Percentiles rank a stretch among this genome's conserved stretches.
Conservation (phyloP, 2,888 invertebrate species). For the Enoplolaimus lenunculus region DNA sequence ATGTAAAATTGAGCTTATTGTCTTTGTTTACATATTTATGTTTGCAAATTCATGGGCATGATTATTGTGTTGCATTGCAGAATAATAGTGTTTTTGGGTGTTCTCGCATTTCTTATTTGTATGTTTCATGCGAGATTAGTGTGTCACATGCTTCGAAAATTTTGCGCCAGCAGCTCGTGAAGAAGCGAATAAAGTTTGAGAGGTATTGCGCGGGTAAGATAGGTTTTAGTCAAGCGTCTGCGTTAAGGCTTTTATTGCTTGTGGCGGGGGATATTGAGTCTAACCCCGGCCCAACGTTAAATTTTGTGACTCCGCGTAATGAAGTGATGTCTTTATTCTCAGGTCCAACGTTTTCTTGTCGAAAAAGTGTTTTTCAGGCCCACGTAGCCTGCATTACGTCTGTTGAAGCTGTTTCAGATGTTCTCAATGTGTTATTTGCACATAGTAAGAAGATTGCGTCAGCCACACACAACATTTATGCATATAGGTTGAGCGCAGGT, state of each 20-base stretch:
- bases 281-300: not conserved
- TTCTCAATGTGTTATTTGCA: constrained; percentile 50
- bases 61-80: no score
- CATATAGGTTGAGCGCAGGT: constrained; percentile 47
- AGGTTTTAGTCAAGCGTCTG: not conserved
- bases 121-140: not conserved
- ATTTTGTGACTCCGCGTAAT: not conserved
- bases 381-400: constrained; percentile 50
- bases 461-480: constrained; percentile 70
- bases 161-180: not conserved
- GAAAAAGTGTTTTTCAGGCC: constrained; percentile 65
- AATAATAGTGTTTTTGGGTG: no score
- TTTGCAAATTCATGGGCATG: no score
- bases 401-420: constrained; percentile 54
- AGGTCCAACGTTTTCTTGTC: constrained; percentile 56
- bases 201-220: not conserved
- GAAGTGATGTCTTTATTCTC: constrained; percentile 40
- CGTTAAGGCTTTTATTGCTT: not conserved
- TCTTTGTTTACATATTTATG: no score
- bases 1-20: no score
- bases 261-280: not conserved
- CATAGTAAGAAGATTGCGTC: constrained; percentile 56
- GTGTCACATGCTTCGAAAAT: not conserved
- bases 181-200: not conserved
- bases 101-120: no score